Evolutionary conservation across 2,888 invertebrate genomes (phyloP).

Genomic region (Acrobeloides nanus): DNA sequence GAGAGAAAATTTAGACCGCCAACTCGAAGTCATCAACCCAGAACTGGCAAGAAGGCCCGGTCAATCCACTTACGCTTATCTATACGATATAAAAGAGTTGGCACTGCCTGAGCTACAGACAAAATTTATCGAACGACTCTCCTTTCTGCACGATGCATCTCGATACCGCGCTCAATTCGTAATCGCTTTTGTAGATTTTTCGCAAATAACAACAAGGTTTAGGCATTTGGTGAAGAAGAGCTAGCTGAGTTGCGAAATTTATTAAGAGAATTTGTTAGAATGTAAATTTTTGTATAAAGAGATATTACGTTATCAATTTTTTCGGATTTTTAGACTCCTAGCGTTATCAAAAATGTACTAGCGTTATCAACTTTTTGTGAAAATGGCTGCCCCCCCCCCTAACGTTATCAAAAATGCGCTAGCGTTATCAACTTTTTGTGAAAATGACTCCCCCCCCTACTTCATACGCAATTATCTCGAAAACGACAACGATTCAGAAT

Average conservation of each 20-base stretch:
- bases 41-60: constrained; percentile 31
- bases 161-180: constrained; percentile 23
- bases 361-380: too few species aligned
- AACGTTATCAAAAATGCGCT: too few species aligned
- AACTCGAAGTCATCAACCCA: constrained; percentile 34
- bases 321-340: too few species aligned
- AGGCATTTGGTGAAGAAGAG: constrained; percentile 22
- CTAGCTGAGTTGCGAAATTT: constrained; percentile 24
- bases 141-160: constrained; percentile 25
- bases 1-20: constrained; percentile 32
- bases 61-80: constrained; percentile 37
- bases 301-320: too few species aligned
- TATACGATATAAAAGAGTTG: constrained; percentile 22
- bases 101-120: constrained; percentile 22
- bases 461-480: too few species aligned
- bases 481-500: too few species aligned
- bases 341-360: too few species aligned
- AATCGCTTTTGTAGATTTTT: constrained; percentile 2
- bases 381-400: too few species aligned
- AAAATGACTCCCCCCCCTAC: too few species aligned
- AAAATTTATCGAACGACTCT: constrained; percentile 25
- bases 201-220: constrained; percentile 6
- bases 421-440: too few species aligned
- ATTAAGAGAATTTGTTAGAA: constrained; percentile 22
- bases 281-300: constrained; percentile 11